Evolutionary conservation across 2,888 invertebrate genomes (phyloP).

Genomic region (Erpobdella octoculata): DNA sequence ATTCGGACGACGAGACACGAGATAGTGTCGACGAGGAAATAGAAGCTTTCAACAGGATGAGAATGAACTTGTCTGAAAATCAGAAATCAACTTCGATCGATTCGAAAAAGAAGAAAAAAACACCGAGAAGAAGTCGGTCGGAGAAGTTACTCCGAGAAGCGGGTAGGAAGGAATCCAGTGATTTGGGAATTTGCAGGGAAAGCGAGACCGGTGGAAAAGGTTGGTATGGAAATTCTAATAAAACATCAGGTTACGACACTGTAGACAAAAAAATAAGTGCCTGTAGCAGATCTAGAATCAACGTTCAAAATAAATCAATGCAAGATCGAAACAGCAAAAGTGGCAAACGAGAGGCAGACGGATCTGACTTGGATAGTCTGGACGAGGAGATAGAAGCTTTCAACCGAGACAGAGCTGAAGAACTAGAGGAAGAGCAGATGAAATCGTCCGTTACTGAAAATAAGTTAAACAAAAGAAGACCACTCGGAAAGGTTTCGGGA

Average conservation of each 20-base stretch:
- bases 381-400: constrained; percentile 12
- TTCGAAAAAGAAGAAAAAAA: too few species aligned
- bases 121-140: background rate
- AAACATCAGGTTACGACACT: too few species aligned
- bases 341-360: background rate
- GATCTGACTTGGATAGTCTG: constrained; percentile 7
- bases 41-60: background rate
- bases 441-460: background rate
- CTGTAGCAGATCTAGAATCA: background rate
- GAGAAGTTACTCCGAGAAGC: background rate
- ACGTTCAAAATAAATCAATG: background rate
- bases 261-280: too few species aligned
- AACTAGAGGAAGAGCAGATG: background rate
- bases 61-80: too few species aligned
- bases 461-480: background rate
- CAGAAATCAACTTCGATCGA: too few species aligned
- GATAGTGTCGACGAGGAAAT: background rate
- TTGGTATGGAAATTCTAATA: too few species aligned
- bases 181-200: background rate
- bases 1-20: background rate
- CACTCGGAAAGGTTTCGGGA: background rate
- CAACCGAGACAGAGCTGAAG: background rate
- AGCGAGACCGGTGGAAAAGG: background rate
- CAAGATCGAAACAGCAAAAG: background rate
- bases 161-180: background rate